Evolutionary conservation across 2,113 vertebrate genomes (phyloP).

Genomic region (Herpetotheres cachinnans): DNA sequence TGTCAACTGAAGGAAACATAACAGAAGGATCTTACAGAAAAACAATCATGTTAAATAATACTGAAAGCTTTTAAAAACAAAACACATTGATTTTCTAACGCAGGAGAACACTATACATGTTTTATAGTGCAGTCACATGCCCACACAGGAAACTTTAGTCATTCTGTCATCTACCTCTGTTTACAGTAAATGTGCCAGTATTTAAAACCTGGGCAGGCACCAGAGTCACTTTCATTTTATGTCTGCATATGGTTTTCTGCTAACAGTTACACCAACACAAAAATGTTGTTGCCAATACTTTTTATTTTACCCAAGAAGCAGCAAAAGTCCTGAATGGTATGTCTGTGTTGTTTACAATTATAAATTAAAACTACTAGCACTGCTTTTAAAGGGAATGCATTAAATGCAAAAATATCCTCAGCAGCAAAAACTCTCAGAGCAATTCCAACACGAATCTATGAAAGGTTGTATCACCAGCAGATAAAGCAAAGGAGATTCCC

Average conservation of each 20-base stretch:
- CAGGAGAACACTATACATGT: fast-evolving
- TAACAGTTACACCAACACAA: not conserved
- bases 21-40: not conserved
- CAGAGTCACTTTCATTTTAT: not conserved
- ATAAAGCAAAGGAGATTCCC: not conserved
- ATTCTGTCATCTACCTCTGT: not conserved
- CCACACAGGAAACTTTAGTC: not conserved
- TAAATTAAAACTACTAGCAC: not conserved
- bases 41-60: not conserved
- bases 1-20: not conserved
- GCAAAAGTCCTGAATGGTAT: not conserved
- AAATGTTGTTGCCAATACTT: not conserved
- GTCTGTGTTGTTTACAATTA: not conserved
- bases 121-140: not conserved
- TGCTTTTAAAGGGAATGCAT: not conserved
- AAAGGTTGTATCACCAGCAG: not conserved
- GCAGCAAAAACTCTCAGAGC: not conserved
- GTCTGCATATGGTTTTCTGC: not conserved
- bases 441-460: not conserved
- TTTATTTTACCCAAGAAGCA: not conserved
- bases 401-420: not conserved
- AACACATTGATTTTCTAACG: not conserved
- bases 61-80: not conserved
- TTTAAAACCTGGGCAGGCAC: not conserved
- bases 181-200: not conserved